Evolutionary conservation across 2,888 invertebrate genomes (phyloP), one percentile per base, ranked within the genome.

Genomic region (Drosophila leonis): DNA sequence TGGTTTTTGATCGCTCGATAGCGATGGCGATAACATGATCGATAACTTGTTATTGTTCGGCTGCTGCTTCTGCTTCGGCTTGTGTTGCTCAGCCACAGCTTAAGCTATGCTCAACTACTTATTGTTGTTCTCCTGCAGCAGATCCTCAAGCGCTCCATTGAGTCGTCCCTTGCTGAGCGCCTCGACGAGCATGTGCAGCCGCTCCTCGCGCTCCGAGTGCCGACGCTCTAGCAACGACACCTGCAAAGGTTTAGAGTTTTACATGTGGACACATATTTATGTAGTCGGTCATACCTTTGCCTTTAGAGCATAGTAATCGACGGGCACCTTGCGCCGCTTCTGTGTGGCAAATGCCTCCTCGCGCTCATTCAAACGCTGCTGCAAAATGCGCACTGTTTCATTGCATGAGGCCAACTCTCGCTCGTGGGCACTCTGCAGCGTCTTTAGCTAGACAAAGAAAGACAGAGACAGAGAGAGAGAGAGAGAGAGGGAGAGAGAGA

Each of bases 371-470:
- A 93, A 80, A 8, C 93, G 92, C 72, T 92, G 92, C 73, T 93
- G 92, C 64, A 93, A 72, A n/a, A 93, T 90, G 51, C 92, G 91
- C 57, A 93, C 90, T 9, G 93, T 92, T 76, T 93, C 93, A 65
- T 93, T 92, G 76, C 92, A 92, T n/a, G 92, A 91, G 39, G 92
- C 88, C 54, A 96, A 91, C 90, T 96, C 96, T 72, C 95, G 94
- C 90, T 96, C 96, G 87, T 96, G 96, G 4, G 96, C 95, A 80
- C 95, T 93, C 93, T 96, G 96, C 7, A 96, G 94, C 10, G 96
- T 96, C 92, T 96, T 97, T 42, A 97, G 93, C 95, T 97, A 33
- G 31, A 41, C 6, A 10, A 18, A 3, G 20, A 29, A 8, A 29
- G 7, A 18, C 5, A 8, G 54, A 7, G 9, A 10, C 1, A 3